phyloP scores from a whole-genome alignment of 2,113 vertebrate genomes.

The Plectropomus leopardus region DNA sequence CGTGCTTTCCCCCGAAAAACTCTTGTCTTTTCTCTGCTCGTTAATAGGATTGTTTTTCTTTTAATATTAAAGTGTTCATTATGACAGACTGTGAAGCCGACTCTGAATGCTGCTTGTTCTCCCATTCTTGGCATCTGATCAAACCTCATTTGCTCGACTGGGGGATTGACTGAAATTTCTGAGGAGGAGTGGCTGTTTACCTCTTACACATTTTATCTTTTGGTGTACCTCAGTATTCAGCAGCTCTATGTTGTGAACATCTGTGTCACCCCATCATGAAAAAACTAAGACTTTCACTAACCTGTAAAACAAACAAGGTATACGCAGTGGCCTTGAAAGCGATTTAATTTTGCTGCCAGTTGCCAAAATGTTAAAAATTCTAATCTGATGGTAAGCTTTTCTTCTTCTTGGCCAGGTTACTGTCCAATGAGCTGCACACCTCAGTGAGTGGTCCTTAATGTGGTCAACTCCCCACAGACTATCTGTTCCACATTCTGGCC shows the following conservation, averaged over 20 bases:
- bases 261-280: background rate
- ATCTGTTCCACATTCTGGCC: slow-evolving; percentile 56
- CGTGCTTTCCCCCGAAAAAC: slow-evolving; percentile 52
- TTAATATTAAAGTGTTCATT: slow-evolving; percentile 79
- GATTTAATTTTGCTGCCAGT: slow-evolving; percentile 17
- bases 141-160: slow-evolving; percentile 64
- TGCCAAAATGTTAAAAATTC: slow-evolving; percentile 22
- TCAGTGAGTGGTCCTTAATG: slow-evolving; percentile 59
- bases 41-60: slow-evolving; percentile 75
- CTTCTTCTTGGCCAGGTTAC: slow-evolving; percentile 15
- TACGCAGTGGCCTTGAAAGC: slow-evolving; percentile 12
- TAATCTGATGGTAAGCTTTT: background rate
- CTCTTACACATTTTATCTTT: slow-evolving; percentile 57
- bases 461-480: slow-evolving; percentile 61
- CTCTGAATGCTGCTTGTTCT: slow-evolving; percentile 62
- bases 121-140: slow-evolving; percentile 63
- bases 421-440: slow-evolving; percentile 48
- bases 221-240: slow-evolving; percentile 45
- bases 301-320: background rate
- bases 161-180: slow-evolving; percentile 68
- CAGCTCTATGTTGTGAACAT: slow-evolving; percentile 20
- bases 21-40: slow-evolving; percentile 62
- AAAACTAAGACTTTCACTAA: too few relatives aligned
- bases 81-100: slow-evolving; percentile 66
- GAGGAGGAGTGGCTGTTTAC: slow-evolving; percentile 46